Conservation (phyloP, 23 tunicate species). For the Halocynthia aurantium region DNA sequence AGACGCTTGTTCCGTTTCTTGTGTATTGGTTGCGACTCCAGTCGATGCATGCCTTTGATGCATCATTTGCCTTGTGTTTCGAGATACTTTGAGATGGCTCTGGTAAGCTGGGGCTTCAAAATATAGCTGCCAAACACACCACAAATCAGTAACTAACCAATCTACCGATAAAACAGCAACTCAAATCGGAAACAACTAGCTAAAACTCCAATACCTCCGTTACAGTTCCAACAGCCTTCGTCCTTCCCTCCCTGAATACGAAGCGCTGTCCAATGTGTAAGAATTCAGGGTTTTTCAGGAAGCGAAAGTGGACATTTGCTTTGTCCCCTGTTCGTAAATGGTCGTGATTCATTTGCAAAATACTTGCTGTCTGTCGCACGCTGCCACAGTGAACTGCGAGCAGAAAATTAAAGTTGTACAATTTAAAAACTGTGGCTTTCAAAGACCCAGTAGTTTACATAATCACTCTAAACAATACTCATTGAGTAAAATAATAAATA, state of each 20-base stretch:
- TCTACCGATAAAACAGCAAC: not conserved
- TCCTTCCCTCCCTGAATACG: conserved; percentile 95
- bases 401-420: no score
- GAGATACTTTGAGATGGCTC: conserved; percentile 51
- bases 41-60: conserved; percentile 21
- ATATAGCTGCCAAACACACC: conserved; percentile 33
- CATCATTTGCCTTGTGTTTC: conserved; percentile 8
- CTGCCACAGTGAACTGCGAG: conserved; percentile 86
- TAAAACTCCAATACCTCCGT: conserved; percentile 25
- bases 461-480: no score
- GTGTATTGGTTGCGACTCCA: no score
- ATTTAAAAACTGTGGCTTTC: no score
- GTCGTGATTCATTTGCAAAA: conserved; percentile 70
- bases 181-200: no score
- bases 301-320: conserved; percentile 78
- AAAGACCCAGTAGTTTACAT: no score
- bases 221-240: conserved; percentile 94
- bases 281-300: conserved; percentile 88
- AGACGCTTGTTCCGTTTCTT: no score
- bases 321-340: conserved; percentile 95
- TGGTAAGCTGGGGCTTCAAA: conserved; percentile 86
- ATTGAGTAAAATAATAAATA: no score
- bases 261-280: conserved; percentile 67
- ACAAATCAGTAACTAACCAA: not conserved
- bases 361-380: conserved; percentile 92